Conservation (phyloP, 2,797 vertebrate species). For the Onychomys torridus region DNA sequence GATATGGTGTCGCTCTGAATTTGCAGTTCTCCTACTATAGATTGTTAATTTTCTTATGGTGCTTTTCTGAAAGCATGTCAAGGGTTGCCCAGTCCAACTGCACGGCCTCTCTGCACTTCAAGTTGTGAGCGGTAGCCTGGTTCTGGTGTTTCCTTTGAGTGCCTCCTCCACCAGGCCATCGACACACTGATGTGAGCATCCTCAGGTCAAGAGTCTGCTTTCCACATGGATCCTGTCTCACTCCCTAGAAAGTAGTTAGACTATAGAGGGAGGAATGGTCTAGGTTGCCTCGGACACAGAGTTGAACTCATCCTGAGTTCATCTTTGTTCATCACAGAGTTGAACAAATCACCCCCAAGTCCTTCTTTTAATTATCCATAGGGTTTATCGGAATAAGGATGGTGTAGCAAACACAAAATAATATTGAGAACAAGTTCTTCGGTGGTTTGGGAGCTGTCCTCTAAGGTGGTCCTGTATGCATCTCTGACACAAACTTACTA, state of each 20-base stretch:
- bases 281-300: neutral
- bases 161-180: neutral
- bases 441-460: neutral
- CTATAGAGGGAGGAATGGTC: neutral
- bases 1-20: neutral
- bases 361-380: neutral
- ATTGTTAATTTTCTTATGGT: neutral
- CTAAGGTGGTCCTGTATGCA: neutral
- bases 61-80: neutral
- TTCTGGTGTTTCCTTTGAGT: neutral
- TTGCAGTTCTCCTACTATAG: neutral
- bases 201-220: neutral
- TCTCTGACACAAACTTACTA: neutral
- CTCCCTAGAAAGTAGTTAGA: neutral
- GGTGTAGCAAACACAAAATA: neutral
- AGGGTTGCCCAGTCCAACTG: neutral
- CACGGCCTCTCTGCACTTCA: neutral
- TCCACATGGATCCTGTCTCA: neutral
- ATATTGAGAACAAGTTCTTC: neutral
- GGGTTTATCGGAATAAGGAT: conserved; percentile 31
- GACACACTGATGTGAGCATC: neutral
- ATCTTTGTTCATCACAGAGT: neutral
- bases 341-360: neutral
- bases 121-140: neutral
- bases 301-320: neutral